phyloP scores from a whole-genome alignment of 2,113 vertebrate species.

The Petaurus breviceps region DNA sequence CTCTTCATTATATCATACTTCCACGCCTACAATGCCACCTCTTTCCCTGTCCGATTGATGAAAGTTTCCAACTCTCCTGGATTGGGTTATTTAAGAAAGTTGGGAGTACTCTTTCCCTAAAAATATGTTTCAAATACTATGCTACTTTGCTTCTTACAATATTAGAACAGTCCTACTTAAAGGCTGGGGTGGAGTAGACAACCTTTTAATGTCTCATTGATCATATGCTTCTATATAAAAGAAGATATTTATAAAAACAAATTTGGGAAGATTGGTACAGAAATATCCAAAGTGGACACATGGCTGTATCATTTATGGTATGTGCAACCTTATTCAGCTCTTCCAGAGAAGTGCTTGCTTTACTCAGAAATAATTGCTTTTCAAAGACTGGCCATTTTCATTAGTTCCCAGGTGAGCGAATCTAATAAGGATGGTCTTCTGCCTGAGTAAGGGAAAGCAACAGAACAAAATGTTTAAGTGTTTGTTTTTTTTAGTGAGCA shows the following conservation, averaged over 20 bases:
- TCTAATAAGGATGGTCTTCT: slow-evolving; percentile 64
- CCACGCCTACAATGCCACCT: background rate
- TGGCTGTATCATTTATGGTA: slow-evolving; percentile 19
- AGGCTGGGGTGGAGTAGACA: background rate
- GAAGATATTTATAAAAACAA: background rate
- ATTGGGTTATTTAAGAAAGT: background rate
- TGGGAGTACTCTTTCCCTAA: background rate
- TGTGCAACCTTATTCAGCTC: slow-evolving; percentile 9
- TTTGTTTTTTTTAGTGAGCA: background rate
- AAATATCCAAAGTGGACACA: slow-evolving; percentile 29
- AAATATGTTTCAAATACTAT: background rate
- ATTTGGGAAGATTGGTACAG: slow-evolving; percentile 31
- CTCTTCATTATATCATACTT: background rate
- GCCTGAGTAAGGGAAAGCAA: slow-evolving; percentile 50
- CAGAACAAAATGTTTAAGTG: slow-evolving; percentile 49
- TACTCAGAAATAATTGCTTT: slow-evolving; percentile 72
- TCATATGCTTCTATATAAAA: background rate
- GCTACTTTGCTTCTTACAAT: background rate
- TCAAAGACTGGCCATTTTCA: slow-evolving; percentile 57
- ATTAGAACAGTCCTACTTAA: background rate
- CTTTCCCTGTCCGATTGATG: background rate
- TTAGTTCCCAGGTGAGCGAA: slow-evolving; percentile 64
- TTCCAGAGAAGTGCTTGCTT: slow-evolving; percentile 60
- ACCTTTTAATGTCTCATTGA: background rate
- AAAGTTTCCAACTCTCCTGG: background rate